Evolutionary conservation across 2,888 invertebrate genomes (phyloP).

Genomic region (Oxytorus armatus): DNA sequence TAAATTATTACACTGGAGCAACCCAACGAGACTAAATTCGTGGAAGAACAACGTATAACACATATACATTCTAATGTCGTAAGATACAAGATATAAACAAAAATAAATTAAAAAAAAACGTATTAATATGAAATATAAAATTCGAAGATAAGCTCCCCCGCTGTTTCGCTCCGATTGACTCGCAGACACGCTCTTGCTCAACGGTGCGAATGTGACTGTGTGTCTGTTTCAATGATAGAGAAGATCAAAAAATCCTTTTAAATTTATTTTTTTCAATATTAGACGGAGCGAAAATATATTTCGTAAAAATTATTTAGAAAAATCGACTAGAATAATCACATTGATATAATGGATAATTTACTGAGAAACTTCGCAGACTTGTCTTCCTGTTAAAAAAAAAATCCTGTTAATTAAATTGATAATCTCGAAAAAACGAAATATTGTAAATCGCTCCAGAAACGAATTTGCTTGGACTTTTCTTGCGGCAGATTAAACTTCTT

Average conservation of each 20-base stretch:
- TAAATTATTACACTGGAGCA: no score
- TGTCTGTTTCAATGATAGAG: neutral
- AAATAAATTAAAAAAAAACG: constrained; percentile 1
- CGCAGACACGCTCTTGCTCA: constrained; percentile 24
- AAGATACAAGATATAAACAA: constrained; percentile 19
- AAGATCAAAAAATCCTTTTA: neutral
- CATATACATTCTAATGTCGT: neutral
- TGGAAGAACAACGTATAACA: constrained; percentile 23
- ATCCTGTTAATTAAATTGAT: neutral
- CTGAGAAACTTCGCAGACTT: no score
- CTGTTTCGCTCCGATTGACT: constrained; percentile 83
- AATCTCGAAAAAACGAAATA: neutral
- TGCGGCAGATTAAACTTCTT: no score
- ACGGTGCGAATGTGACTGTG: constrained; percentile 2
- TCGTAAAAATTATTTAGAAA: no score
- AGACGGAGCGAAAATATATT: no score
- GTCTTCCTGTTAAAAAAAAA: no score
- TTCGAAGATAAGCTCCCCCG: constrained; percentile 82
- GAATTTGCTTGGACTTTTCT: no score
- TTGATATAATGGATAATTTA: neutral
- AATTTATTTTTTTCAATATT: no score
- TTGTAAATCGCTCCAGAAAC: no score
- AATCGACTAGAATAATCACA: neutral
- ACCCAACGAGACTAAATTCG: constrained; percentile 55
- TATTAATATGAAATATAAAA: constrained; percentile 14